Conservation (phyloP, 2,888 invertebrate genomes). For the Cremastinae sp. region DNA sequence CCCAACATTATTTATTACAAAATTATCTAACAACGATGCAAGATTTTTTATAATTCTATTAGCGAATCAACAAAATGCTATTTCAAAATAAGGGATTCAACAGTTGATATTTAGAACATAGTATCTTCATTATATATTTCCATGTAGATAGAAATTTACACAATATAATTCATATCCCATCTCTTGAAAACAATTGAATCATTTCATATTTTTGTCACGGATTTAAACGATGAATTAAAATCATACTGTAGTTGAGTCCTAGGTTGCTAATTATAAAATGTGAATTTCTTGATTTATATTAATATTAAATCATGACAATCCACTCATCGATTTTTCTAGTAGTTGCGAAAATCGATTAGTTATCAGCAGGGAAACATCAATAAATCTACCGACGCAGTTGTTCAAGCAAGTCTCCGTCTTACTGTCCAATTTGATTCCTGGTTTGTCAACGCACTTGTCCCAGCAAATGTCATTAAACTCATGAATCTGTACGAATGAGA, state of each 20-base stretch:
- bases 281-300: background rate
- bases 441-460: conserved; percentile 97
- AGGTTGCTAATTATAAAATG: conserved; percentile 27
- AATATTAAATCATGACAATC: conserved; percentile 60
- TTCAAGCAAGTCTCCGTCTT: conserved; percentile 93
- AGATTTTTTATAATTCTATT: conserved; percentile 20
- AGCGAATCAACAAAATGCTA: background rate
- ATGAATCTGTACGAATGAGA: conserved; percentile 85
- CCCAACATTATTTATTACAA: conserved; percentile 47
- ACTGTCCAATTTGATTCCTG: conserved; percentile 92
- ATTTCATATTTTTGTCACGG: too few relatives aligned
- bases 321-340: conserved; percentile 87
- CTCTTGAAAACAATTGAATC: background rate
- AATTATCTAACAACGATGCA: conserved; percentile 34
- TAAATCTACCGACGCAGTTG: conserved; percentile 97
- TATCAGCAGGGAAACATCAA: conserved; percentile 93
- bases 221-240: background rate
- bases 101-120: background rate
- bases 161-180: too few relatives aligned
- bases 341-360: conserved; percentile 94
- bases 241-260: conserved; percentile 6
- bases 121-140: background rate
- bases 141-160: background rate
- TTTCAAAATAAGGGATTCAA: background rate
- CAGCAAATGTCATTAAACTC: conserved; percentile 97